phyloP scores from a whole-genome alignment of 2,797 vertebrate species.

The Glossophaga mutica region DNA sequence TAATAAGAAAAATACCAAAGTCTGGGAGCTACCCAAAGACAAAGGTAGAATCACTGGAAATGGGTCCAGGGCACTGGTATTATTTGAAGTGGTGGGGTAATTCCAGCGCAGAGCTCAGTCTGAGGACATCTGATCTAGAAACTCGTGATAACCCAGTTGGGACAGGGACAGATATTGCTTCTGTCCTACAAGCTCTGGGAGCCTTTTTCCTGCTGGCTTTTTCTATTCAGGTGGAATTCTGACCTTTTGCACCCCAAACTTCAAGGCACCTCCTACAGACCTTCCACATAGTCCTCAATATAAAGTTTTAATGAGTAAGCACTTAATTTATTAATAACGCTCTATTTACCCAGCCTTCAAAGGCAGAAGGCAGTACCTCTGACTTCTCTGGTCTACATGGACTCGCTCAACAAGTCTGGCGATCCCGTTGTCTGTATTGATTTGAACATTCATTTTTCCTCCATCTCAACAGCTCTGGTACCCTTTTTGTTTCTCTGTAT shows the following conservation, averaged over 20 bases:
- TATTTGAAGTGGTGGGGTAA: not conserved
- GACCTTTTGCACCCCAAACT: not conserved
- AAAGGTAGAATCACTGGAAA: not conserved
- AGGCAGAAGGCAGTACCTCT: not conserved
- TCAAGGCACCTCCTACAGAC: not conserved
- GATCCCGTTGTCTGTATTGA: not conserved
- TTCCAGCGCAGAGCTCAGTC: not conserved
- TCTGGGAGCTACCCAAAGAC: no score
- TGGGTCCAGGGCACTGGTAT: not conserved
- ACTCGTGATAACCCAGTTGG: not conserved
- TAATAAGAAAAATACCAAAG: not conserved
- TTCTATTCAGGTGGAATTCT: not conserved
- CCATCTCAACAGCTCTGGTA: not conserved
- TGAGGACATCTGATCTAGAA: not conserved
- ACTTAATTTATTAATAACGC: not conserved
- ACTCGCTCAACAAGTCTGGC: not conserved
- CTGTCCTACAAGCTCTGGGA: not conserved
- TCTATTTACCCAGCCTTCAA: not conserved
- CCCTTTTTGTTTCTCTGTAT: not conserved
- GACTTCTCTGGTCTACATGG: not conserved
- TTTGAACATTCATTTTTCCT: not conserved
- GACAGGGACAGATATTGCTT: not conserved
- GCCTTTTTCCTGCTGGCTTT: not conserved
- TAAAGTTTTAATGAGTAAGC: not conserved
- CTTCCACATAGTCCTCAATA: not conserved